These are phyloP conservation scores for Nerophis ophidion DNA, from an alignment of 2,113 vertebrate species.

Conservation along the genomic window DNA sequence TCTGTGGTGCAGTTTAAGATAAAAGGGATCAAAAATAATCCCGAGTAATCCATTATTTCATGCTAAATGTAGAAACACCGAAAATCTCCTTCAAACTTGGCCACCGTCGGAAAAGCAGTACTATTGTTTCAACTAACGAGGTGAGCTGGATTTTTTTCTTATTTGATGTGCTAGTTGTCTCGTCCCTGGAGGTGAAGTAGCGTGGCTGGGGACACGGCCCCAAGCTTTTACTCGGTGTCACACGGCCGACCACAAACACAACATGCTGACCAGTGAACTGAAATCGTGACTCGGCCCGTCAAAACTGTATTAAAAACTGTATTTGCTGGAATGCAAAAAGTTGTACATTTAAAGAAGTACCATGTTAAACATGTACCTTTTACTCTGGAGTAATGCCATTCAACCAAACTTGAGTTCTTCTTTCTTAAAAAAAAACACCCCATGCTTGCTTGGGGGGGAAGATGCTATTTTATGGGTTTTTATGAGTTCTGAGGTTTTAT, in stretches of 20 bases:
- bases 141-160: conserved; percentile 55
- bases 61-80: conserved; percentile 12
- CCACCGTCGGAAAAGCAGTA: conserved; percentile 64
- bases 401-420: conserved; percentile 44
- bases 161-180: conserved; percentile 64
- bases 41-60: conserved; percentile 30
- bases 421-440: conserved; percentile 25
- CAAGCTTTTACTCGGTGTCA: conserved; percentile 34
- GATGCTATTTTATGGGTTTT: conserved; percentile 19
- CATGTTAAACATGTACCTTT: conserved; percentile 72
- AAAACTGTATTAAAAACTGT: conserved; percentile 67
- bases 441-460: conserved; percentile 60
- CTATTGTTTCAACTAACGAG: conserved; percentile 90
- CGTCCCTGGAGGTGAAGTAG: conserved; percentile 44
- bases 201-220: conserved; percentile 31
- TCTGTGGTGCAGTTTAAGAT: background rate
- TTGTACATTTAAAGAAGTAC: conserved; percentile 63
- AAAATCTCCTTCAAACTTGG: conserved; percentile 76
- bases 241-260: conserved; percentile 47
- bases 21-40: background rate
- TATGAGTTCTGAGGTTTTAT: conserved; percentile 53
- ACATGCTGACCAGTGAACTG: conserved; percentile 57
- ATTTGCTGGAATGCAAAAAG: conserved; percentile 70
- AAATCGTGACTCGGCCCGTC: conserved; percentile 60
- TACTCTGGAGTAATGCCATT: conserved; percentile 66